phyloP scores from a whole-genome alignment of 1,140 invertebrate genomes.

The Coelopa frigida region DNA sequence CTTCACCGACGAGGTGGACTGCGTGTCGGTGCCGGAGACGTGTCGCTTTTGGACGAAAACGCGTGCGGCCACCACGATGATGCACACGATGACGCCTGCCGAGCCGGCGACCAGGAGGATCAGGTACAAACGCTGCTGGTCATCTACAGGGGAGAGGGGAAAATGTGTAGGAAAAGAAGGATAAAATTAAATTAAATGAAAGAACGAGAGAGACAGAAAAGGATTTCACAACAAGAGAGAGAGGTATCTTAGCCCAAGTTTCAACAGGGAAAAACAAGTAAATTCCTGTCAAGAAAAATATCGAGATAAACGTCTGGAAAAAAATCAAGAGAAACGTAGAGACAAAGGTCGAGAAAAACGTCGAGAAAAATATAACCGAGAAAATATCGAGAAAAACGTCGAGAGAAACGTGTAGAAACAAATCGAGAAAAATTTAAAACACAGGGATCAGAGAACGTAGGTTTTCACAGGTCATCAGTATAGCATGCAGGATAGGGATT shows the following conservation, averaged over 20 bases:
- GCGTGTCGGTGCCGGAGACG: conserved; percentile 46
- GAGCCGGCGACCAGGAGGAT: conserved; percentile 65
- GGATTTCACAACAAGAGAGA: no score
- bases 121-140: conserved; percentile 69
- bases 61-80: conserved; percentile 58
- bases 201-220: conserved; percentile 1
- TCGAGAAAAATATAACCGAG: no score
- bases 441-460: no score
- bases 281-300: no score
- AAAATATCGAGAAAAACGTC: no score
- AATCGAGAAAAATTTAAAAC: no score
- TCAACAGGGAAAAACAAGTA: background rate
- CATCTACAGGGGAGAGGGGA: conserved; percentile 50
- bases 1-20: conserved; percentile 19
- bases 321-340: no score
- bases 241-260: background rate
- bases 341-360: no score
- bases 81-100: conserved; percentile 59
- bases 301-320: no score
- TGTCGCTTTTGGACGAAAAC: conserved; percentile 56
- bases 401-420: no score
- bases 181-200: background rate
- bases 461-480: no score
- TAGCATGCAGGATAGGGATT: no score
- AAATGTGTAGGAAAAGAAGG: background rate